phyloP scores from a whole-genome alignment of 2,888 invertebrate genomes.

The Drosophila barbarae region DNA sequence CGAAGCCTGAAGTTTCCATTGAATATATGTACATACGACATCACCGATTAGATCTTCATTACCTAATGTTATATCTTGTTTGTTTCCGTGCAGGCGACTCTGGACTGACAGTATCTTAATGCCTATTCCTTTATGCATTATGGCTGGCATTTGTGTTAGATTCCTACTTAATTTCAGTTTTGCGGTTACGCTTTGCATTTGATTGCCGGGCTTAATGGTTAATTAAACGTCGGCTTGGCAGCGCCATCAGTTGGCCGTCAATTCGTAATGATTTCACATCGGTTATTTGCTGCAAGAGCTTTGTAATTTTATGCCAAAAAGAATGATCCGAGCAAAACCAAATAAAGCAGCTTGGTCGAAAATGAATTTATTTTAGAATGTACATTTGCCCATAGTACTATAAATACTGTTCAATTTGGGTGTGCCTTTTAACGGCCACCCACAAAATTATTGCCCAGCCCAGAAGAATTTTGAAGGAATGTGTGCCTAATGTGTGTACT shows the following conservation, averaged over 20 bases:
- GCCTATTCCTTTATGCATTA: slow-evolving; percentile 13
- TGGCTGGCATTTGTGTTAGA: slow-evolving; percentile 42
- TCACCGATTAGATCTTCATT: not conserved
- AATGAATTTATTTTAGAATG: slow-evolving; percentile 52
- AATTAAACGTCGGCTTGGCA: slow-evolving; percentile 54
- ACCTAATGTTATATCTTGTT: not conserved
- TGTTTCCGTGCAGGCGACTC: slow-evolving; percentile 20
- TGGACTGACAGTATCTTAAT: slow-evolving; percentile 16
- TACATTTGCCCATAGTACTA: slow-evolving; percentile 38
- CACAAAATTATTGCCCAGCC: slow-evolving; percentile 28
- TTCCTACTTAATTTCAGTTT: slow-evolving; percentile 52
- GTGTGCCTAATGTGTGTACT: slow-evolving; percentile 48
- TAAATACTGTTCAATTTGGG: slow-evolving; percentile 49
- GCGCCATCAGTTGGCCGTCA: slow-evolving; percentile 45
- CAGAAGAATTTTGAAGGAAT: slow-evolving; percentile 21
- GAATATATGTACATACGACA: no score
- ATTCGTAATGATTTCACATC: slow-evolving; percentile 42
- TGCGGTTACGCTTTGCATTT: slow-evolving; percentile 58
- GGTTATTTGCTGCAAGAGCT: slow-evolving; percentile 20
- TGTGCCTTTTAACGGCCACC: slow-evolving; percentile 43
- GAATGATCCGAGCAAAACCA: slow-evolving; percentile 6
- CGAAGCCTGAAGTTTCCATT: not conserved
- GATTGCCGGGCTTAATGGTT: slow-evolving; percentile 54
- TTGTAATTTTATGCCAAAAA: slow-evolving; percentile 8
- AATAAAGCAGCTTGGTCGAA: slow-evolving; percentile 16